Base-by-base conservation (phyloP, 2,113 vertebrate genomes). In the Elephantulus edwardii region DNA sequence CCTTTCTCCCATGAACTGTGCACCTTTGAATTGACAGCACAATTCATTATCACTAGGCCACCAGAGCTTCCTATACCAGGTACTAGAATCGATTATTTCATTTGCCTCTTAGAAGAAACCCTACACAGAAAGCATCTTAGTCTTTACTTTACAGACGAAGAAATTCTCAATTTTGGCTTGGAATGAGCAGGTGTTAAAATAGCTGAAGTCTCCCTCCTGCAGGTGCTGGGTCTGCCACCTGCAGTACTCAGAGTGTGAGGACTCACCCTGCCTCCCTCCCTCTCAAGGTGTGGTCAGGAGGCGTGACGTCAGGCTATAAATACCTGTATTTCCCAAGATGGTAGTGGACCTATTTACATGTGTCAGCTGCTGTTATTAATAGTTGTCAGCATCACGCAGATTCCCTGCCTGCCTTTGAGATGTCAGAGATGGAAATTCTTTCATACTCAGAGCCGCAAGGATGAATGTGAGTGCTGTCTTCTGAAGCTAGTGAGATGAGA, bases 321-420 rank as follows among this genome's bases (percentile, higher is more conserved):
- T 79, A 48, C n/a, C 83, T 81, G 8, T 70, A 44, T 86, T n/a
- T 76, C 60, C 62, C 33, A 60, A 79, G 75, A 83, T 30, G 84
- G 54, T 16, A 30, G 40, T 66, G 86, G 85, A 83, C 26, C 42
- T 82, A 35, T 90, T 71, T 54, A 48, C n/a, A 3, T 88, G 16
- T 84, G n/a, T 89, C 81, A 81, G 50, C 85, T 92, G 40, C 76
- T 91, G 19, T 87, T 94, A 91, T 87, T 91, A 95, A 60, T 92
- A 93, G 92, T 62, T 71, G 46, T 91, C 56, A 40, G 40, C 64
- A 52, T 80, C 48, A 46, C 62, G 46, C 84, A 85, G 12, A 79
- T 46, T 78, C 56, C 48, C 68, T 82, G n/a, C 64, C 86, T 72
- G 33, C 64, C 72, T 72, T 1, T 75, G 88, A 93, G 44, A 38